Base-by-base conservation (phyloP, 2,113 vertebrate genomes). In the Oncorhynchus nerka region DNA sequence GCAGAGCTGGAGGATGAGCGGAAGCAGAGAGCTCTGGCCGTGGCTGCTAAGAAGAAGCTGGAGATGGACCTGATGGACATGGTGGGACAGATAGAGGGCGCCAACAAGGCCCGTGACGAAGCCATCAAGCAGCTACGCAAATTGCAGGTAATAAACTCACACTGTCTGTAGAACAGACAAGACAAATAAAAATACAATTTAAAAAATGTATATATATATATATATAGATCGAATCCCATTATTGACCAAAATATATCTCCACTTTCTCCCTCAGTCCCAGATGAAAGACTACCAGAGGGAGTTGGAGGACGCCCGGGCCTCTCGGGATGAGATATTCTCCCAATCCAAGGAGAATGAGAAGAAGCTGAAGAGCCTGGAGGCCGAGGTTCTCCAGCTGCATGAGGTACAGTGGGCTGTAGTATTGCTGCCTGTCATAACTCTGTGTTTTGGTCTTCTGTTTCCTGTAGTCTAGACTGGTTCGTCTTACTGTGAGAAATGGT, bases 201-300 rank as follows among this genome's bases (percentile, higher is more conserved):
- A 8, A 59, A 26, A 39, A 8, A 39, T 3, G 2, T 28, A 0
- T 28, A 28, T 28, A 28, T 28, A 28, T 28, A 28, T 28, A 28
- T 28, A 28, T 28, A 28, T 28, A 28, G 2, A 3, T 28, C 0
- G 0, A 28, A 28, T 28, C 28, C 28, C 28, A 28, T 28, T 28
- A 28, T 28, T 28, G 28, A 28, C 28, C 28, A 28, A 28, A 28
- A 28, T 28, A 28, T 28, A 28, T 62, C 59, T 3, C 7, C 59
- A 62, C 22, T 64, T 24, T 73, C 32, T 57, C 8, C 75, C 73
- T 16, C 91, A 99, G 98, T 96, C 95, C 82, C 98, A 99, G 83
- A 97, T 97, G 96, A 99, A 99, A 83, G 98, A 99, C 89, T 98
- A 97, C 89, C 97, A 99, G 81, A 92, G 98, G 77, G 98, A 99